Evolutionary conservation across 2,888 invertebrate species (phyloP), one percentile per base, ranked within the genome.

Genomic region (Anoplius nigerrimus): DNA sequence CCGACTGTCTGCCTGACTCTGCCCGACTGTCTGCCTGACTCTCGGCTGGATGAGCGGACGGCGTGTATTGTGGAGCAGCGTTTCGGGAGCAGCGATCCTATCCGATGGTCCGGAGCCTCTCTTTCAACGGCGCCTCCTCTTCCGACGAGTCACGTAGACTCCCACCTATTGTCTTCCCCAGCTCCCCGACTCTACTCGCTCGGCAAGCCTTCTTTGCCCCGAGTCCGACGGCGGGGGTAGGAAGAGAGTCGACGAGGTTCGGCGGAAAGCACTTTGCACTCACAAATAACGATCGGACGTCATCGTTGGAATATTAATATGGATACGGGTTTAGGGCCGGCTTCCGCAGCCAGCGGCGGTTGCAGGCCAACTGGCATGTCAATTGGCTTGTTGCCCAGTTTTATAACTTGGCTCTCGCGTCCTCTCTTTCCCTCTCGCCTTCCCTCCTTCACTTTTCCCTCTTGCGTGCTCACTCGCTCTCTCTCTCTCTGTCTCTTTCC

Each of bases 361-460:
- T 82, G 86, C 86, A 80, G 82, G 84, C 87, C 85, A 86, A 87
- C 87, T 87, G 86, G 86, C 85, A 86, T 87, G 86, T 88, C 87
- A 87, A 87, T 88, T 88, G 88, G 88, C 88, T 87, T 85, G 86
- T 86, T 88, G 88, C 88, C 88, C 86, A 88, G 86, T 87, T 86
- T 88, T 87, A 86, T 87, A 87, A 86, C 88, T 85, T 82, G 82
- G 75, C 71, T 74, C 68, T 77, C 78, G 65, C 71, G 69, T 66
- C 58, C 66, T 57, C 69, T 62, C 71, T 70, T 83, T 83, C 66
- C 66, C 62, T 58, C 62, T 20, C 59, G 15, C 53, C 27, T 15
- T 54, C 42, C 42, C 55, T 51, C 59, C 58, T 54, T 55, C 58
- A 43, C 66, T 62, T 60, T 55, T 71, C 66, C 61, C 56, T 62